Percentiles rank a stretch among this genome's conserved stretches.
Evolutionary conservation across 2,113 vertebrate species (phyloP).

Genomic region (Heliornis fulica): DNA sequence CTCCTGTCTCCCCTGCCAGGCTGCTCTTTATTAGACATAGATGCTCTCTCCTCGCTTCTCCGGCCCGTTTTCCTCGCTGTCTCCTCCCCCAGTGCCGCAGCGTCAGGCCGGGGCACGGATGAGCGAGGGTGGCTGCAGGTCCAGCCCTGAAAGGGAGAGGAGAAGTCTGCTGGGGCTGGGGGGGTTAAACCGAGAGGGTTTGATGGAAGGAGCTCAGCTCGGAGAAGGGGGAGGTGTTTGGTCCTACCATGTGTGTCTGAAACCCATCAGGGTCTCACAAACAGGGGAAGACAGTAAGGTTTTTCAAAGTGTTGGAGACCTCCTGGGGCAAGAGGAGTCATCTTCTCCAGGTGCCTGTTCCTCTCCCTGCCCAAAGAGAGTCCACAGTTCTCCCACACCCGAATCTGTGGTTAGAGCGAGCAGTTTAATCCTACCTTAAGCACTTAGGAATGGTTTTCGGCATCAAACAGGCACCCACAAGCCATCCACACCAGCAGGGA

Average conservation of each 20-base stretch:
- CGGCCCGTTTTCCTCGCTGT: rapidly evolving
- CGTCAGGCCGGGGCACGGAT: rapidly evolving
- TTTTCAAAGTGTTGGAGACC: background rate
- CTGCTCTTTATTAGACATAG: background rate
- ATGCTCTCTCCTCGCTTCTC: background rate
- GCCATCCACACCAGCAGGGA: background rate
- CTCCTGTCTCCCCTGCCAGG: rapidly evolving
- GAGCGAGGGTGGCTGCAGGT: background rate
- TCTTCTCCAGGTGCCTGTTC: background rate
- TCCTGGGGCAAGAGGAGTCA: background rate
- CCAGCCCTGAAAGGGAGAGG: background rate
- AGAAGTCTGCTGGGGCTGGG: background rate
- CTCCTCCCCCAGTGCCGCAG: background rate
- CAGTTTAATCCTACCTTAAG: background rate
- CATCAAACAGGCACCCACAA: background rate
- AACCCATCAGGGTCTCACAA: rapidly evolving
- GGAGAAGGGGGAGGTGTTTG: background rate
- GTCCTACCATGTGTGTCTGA: background rate
- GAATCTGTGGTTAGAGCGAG: background rate
- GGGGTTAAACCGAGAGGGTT: background rate
- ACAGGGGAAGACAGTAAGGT: background rate
- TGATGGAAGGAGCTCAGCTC: background rate
- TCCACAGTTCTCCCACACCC: background rate
- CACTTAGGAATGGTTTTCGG: background rate
- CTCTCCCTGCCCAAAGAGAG: background rate